Conservation (phyloP, 1,140 invertebrate genomes). For the Sycobia sp. region DNA sequence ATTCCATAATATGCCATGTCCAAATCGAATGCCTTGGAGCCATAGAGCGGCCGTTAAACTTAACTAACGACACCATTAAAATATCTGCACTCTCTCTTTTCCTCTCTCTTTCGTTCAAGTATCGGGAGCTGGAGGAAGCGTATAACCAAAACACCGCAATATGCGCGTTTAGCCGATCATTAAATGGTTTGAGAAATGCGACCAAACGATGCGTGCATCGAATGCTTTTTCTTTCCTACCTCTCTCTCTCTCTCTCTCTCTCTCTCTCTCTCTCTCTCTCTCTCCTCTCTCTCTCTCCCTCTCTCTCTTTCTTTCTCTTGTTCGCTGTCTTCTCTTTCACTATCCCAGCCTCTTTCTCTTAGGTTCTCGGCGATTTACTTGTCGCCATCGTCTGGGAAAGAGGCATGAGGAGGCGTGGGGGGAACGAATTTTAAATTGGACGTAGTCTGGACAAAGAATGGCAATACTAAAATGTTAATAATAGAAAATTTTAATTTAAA, state of each 20-base stretch:
- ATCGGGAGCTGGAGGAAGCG: background rate
- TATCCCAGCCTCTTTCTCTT: background rate
- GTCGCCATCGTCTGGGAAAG: too few species aligned
- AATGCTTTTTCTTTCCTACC: too few species aligned
- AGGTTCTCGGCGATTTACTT: background rate
- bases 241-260: background rate
- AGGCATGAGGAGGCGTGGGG: too few species aligned
- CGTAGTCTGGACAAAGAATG: slow-evolving; percentile 17
- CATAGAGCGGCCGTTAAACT: slow-evolving; percentile 47
- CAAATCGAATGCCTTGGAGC: slow-evolving; percentile 43
- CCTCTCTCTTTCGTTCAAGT: too few species aligned
- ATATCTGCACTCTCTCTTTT: slow-evolving; percentile 41
- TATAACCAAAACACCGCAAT: slow-evolving; percentile 10
- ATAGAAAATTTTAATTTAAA: too few species aligned
- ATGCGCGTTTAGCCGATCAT: slow-evolving; percentile 34
- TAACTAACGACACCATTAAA: slow-evolving; percentile 53
- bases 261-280: background rate
- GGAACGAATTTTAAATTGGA: slow-evolving; percentile 7
- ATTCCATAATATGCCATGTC: slow-evolving; percentile 36
- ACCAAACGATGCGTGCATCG: slow-evolving; percentile 13
- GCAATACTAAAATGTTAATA: slow-evolving; percentile 16
- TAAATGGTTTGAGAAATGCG: slow-evolving; percentile 34
- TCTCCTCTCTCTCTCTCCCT: slow-evolving; percentile 8
- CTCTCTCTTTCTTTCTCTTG: background rate
- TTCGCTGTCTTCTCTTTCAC: background rate